Evolutionary conservation across 1,140 invertebrate species (phyloP), one percentile per base, ranked within the genome.

Genomic region (Lepidurus arcticus): DNA sequence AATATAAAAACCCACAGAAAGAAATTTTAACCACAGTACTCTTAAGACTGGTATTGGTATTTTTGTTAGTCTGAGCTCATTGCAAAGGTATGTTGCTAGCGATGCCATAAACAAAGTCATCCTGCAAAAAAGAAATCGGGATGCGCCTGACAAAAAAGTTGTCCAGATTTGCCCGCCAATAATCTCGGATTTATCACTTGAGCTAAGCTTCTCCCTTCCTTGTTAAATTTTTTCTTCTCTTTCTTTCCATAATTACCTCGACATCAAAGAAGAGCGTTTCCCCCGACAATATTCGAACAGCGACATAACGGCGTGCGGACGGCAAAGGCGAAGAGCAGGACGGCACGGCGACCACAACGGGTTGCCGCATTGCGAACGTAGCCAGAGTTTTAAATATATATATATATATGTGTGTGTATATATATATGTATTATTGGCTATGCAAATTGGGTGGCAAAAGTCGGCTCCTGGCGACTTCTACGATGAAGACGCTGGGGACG

Each of bases 221-320:
- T 34, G 34, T 34, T 34, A 34, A 34, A 34, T 1, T 34, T 34
- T 34, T 34, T 34, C 2, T 34, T 34, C 34, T 2, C n/a, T 74
- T 74, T 74, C 43, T 5, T 74, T 74, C 16, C 43, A 4, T 13
- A 80, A 84, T 84, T 84, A 89, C 88, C 84, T 89, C 88, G 78
- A 90, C 89, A 81, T 90, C 85, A 84, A 90, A 90, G 83, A 89
- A 89, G 82, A 91, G 86, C 73, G 88, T 89, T 83, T 90, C 86
- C 85, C 87, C 87, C 75, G 87, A 87, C 79, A 89, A 86, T 81
- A 88, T 86, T 83, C 89, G 88, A 81, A 90, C 87, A 81, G 88
- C 88, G 83, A 89, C 86, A 84, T 89, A 89, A 81, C 88, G 86
- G 24, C 79, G 73, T 42, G 78, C 77, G 65, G 81, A 78, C 75